Conservation (phyloP, 2,113 vertebrate species). For the Nycticorax nycticorax region DNA sequence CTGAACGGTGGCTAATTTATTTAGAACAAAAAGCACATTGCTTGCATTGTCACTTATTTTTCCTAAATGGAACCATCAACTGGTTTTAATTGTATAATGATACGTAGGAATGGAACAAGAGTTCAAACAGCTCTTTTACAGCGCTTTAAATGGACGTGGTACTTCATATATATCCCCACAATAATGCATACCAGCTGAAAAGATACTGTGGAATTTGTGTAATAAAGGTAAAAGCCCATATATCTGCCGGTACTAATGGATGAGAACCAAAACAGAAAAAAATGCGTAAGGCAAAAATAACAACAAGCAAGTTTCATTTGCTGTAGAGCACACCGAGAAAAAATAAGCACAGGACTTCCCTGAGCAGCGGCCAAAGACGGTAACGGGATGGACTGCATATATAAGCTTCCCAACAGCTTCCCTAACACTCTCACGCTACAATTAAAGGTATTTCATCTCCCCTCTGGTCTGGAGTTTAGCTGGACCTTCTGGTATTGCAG, state of each 20-base stretch:
- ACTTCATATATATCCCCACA: slow-evolving; percentile 15
- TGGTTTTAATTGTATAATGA: slow-evolving; percentile 21
- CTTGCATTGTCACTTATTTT: not conserved
- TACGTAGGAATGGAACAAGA: not conserved
- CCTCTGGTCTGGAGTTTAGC: not conserved
- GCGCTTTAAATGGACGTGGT: not conserved
- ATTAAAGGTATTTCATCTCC: not conserved
- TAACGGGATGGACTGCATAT: not conserved
- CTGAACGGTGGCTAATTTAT: not conserved
- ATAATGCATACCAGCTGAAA: slow-evolving; percentile 44
- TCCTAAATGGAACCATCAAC: not conserved
- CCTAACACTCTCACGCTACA: accelerated
- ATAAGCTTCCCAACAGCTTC: not conserved
- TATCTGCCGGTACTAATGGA: not conserved
- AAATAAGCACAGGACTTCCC: not conserved
- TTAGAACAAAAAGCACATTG: not conserved
- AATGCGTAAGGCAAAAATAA: not conserved
- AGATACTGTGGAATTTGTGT: slow-evolving; percentile 10
- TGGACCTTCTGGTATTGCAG: not conserved
- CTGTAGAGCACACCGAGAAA: not conserved
- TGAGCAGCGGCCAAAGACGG: not conserved
- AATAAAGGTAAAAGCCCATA: slow-evolving; percentile 36
- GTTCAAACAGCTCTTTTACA: not conserved
- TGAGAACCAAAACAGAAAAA: slow-evolving; percentile 7
- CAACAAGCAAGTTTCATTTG: not conserved